Conservation (phyloP, 2,888 invertebrate genomes). For the Eupithecia abbreviata region DNA sequence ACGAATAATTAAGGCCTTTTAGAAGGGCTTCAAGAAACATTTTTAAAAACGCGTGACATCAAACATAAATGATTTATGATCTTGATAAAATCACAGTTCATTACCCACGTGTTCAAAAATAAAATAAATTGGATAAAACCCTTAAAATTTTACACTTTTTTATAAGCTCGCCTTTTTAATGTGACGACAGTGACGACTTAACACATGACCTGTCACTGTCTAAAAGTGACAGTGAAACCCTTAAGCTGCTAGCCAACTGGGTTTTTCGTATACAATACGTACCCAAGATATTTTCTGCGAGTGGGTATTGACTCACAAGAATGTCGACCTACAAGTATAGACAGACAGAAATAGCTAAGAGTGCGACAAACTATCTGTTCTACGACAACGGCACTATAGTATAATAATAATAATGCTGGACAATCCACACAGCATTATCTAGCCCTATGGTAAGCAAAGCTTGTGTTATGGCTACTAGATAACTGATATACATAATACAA, state of each 20-base stretch:
- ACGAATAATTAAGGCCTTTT: not conserved
- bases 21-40: not conserved
- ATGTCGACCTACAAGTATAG: slow-evolving; percentile 5
- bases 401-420: too few species aligned
- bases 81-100: slow-evolving; percentile 3
- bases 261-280: not conserved
- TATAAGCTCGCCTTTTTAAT: slow-evolving; percentile 46
- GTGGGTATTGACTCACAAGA: not conserved
- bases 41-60: not conserved
- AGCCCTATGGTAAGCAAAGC: too few species aligned
- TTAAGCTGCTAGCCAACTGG: slow-evolving; percentile 45
- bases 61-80: slow-evolving; percentile 2
- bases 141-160: slow-evolving; percentile 55
- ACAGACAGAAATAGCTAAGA: not conserved
- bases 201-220: slow-evolving; percentile 45
- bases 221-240: slow-evolving; percentile 36
- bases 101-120: slow-evolving; percentile 8
- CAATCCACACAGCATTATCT: too few species aligned
- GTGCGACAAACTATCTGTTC: not conserved
- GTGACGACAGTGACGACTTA: slow-evolving; percentile 54
- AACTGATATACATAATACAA: too few species aligned
- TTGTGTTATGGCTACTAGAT: too few species aligned
- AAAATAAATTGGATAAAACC: slow-evolving; percentile 41
- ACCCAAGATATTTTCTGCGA: not conserved
- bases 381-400: not conserved